Evolutionary conservation across 2,797 vertebrate genomes (phyloP).

Genomic region (Cossypha dichroa): DNA sequence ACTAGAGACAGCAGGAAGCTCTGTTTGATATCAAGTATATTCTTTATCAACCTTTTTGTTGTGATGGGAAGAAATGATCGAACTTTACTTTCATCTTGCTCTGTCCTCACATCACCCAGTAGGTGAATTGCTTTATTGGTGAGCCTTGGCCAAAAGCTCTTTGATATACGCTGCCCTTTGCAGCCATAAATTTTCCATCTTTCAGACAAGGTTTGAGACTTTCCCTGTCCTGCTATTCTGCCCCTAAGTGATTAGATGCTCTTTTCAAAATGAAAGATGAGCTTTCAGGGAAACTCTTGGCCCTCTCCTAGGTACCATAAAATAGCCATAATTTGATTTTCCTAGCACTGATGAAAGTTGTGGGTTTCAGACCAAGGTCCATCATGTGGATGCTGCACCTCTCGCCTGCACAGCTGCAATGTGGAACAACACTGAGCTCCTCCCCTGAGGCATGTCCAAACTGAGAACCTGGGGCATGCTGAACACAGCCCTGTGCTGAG

Average conservation of each 20-base stretch:
- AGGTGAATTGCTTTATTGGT: constrained; percentile 78
- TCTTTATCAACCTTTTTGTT: constrained; percentile 84
- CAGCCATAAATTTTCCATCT: constrained; percentile 78
- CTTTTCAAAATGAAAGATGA: constrained; percentile 63
- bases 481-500: fast-evolving
- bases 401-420: neutral
- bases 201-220: constrained; percentile 72
- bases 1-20: constrained; percentile 84
- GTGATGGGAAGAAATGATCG: constrained; percentile 81
- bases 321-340: constrained; percentile 46
- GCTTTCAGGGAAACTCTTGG: constrained; percentile 60
- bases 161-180: constrained; percentile 74
- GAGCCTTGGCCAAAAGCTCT: constrained; percentile 71
- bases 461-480: fast-evolving
- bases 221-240: constrained; percentile 56
- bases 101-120: constrained; percentile 79
- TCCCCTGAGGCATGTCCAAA: fast-evolving
- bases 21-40: constrained; percentile 83
- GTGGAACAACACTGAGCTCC: neutral
- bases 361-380: neutral
- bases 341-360: neutral
- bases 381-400: neutral
- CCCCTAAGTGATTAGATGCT: constrained; percentile 51
- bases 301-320: constrained; percentile 53
- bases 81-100: constrained; percentile 85